Evolutionary conservation across 2,797 vertebrate species (phyloP).

Genomic region (Hafferia zeledoni): DNA sequence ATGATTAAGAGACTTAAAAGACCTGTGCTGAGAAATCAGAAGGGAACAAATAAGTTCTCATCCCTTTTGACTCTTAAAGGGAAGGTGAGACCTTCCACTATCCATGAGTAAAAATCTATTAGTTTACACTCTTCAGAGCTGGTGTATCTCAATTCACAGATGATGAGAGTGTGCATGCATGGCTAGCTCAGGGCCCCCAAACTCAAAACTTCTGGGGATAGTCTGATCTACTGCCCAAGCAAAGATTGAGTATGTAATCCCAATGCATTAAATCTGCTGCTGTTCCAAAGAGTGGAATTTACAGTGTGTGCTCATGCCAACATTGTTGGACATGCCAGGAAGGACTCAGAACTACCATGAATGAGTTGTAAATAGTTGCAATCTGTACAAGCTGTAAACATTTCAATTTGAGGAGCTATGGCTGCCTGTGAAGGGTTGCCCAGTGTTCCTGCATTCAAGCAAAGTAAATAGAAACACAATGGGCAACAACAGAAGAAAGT

Average conservation of each 20-base stretch:
- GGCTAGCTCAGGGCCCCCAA: neutral
- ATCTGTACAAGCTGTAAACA: neutral
- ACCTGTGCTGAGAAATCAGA: neutral
- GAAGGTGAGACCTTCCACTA: neutral
- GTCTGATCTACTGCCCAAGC: neutral
- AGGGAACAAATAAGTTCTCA: neutral
- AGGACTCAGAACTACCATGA: neutral
- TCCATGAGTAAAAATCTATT: neutral
- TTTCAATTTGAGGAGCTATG: neutral
- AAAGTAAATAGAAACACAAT: neutral
- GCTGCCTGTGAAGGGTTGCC: neutral
- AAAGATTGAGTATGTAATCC: neutral
- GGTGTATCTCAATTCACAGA: neutral
- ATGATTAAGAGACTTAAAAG: neutral
- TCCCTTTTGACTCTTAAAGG: neutral
- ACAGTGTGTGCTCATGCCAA: neutral
- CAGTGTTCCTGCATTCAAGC: neutral
- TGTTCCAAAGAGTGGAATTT: neutral
- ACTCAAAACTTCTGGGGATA: neutral
- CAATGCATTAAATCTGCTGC: neutral
- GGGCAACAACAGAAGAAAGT: neutral
- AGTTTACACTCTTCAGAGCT: neutral
- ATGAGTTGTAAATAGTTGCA: neutral
- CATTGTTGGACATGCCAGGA: neutral
- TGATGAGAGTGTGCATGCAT: accelerated